These are phyloP conservation scores for Nematolebias whitei DNA, from an alignment of 2,113 vertebrate genomes.

Conservation along the genomic window DNA sequence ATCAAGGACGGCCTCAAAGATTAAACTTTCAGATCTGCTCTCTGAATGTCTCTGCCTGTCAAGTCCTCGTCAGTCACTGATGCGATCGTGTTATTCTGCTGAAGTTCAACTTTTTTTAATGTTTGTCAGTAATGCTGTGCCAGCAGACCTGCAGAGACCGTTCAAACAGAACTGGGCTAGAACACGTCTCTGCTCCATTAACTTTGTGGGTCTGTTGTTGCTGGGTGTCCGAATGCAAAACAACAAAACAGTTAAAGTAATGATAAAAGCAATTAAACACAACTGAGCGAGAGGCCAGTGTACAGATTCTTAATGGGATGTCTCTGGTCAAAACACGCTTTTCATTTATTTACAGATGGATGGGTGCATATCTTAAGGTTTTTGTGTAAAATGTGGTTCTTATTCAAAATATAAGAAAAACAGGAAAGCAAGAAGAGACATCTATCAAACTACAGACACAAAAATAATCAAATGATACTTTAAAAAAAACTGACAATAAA, in stretches of 20 bases:
- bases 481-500: too few relatives aligned
- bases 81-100: slow-evolving; percentile 19
- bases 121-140: slow-evolving; percentile 7
- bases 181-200: slow-evolving; percentile 13
- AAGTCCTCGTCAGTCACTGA: slow-evolving; percentile 22
- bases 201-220: neutral
- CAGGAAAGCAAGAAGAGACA: too few relatives aligned
- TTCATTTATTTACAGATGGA: neutral
- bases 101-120: slow-evolving; percentile 5
- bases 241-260: neutral
- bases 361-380: neutral
- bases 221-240: neutral
- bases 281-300: neutral
- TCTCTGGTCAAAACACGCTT: neutral
- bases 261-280: slow-evolving; percentile 1
- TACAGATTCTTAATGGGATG: neutral
- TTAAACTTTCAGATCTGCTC: slow-evolving; percentile 20
- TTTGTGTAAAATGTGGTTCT: too few relatives aligned
- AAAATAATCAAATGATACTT: too few relatives aligned
- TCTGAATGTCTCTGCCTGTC: slow-evolving; percentile 11
- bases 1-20: slow-evolving; percentile 1
- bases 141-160: slow-evolving; percentile 2
- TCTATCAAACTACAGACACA: too few relatives aligned
- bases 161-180: slow-evolving; percentile 7
- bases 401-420: too few relatives aligned